Evolutionary conservation across 1,140 invertebrate species (phyloP), one percentile per base, ranked within the genome.

Genomic region (Rhynchophorus ferrugineus): DNA sequence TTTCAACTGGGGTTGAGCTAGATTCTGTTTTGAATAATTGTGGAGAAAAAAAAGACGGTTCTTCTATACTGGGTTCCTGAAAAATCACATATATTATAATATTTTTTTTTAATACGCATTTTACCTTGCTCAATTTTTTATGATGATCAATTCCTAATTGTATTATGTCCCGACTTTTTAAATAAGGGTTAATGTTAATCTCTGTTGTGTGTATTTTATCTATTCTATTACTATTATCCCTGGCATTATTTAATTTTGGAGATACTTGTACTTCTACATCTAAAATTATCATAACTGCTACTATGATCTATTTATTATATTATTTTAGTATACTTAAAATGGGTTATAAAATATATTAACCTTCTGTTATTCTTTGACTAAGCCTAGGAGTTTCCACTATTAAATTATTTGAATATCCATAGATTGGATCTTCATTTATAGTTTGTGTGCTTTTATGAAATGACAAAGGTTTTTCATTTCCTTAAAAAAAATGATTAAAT

Each of bases 41-140:
- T 1, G 56, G 56, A 1, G 56, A 44, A 18, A 58, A 58, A 52
- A 59, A 56, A 13, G 53, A 56, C 18, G 45, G 33, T 37, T 56
- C 53, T 16, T 53, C 43, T 18, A 35, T n/a, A 21, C 47, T 52
- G 2, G 19, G 22, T 14, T 56, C 48, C 35, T 37, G 51, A 16
- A n/a, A 29, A 3, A 14, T 34, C 16, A n/a, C 11, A 2, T 22
- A 38, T 45, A 22, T 44, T 22, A 22, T 19, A 2, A 21, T 19
- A 6, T 33, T 11, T 17, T 18, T 2, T 17, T 45, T 21, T 8
- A 45, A 3, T 6, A 34, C 3, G n/a, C 34, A 29, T 11, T 29
- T 6, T 29, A 29, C 24, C 24, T 29, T 29, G 11, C 11, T 29
- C 5, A 29, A 6, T 29, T 29, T 29, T 11, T 29, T 29, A 6